A percentile compares a stretch with the other conserved stretches of the same genome.
These are phyloP conservation scores for Pangasius larnaudii DNA, from an alignment of 2,797 vertebrate species.

Conservation along the genomic window DNA sequence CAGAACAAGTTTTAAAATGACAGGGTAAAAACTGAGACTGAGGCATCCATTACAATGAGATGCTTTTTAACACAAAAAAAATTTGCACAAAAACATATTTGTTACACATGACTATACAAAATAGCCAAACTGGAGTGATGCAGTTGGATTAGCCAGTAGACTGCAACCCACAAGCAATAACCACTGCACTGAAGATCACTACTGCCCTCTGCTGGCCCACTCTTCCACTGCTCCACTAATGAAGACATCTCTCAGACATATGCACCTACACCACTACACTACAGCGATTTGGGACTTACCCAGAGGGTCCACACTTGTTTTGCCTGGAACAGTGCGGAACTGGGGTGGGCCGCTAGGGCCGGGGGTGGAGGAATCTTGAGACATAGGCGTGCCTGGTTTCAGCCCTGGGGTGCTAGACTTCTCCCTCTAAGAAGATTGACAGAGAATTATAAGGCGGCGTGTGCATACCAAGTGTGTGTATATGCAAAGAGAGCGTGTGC, in stretches of 20 bases:
- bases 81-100: neutral
- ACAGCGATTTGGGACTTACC: constrained; percentile 67
- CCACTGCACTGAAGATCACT: constrained; percentile 63
- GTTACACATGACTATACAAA: neutral
- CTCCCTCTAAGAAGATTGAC: constrained; percentile 76
- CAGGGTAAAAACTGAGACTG: neutral
- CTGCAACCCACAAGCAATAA: constrained; percentile 14
- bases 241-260: constrained; percentile 33
- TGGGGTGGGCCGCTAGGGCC: constrained; percentile 83
- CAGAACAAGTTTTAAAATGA: neutral
- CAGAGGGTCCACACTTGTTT: constrained; percentile 81
- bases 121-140: neutral
- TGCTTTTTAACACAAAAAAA: neutral
- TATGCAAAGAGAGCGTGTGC: neutral
- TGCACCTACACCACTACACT: neutral
- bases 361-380: constrained; percentile 78
- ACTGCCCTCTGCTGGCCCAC: constrained; percentile 77
- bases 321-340: constrained; percentile 78
- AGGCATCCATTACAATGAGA: neutral
- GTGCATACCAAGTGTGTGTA: neutral
- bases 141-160: neutral
- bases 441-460: neutral
- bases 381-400: constrained; percentile 88
- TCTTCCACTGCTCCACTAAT: constrained; percentile 47
- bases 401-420: constrained; percentile 88